Evolutionary conservation across 2,113 vertebrate species (phyloP).

Genomic region (Phylloscopus trochilus): DNA sequence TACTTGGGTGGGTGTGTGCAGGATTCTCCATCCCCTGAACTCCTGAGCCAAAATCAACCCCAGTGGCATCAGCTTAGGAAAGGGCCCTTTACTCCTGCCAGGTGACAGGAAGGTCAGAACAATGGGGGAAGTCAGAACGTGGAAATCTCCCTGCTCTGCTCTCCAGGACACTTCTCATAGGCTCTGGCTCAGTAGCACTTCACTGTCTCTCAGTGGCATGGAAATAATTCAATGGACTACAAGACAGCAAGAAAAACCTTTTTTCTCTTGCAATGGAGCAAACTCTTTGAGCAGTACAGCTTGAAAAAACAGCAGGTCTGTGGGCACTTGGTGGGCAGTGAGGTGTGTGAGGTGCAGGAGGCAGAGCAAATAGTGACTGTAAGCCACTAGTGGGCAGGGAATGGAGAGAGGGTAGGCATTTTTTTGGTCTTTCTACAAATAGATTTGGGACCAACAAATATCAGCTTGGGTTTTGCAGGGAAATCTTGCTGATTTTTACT

Average conservation of each 20-base stretch:
- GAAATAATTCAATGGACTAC: neutral
- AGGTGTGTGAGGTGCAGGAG: neutral
- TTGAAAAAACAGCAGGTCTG: neutral
- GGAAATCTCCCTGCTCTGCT: neutral
- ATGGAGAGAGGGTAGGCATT: neutral
- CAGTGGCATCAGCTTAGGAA: neutral
- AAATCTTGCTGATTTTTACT: neutral
- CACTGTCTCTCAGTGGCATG: neutral
- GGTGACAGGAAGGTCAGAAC: neutral
- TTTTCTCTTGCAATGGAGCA: neutral
- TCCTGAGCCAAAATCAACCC: neutral
- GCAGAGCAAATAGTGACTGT: neutral
- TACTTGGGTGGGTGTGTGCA: accelerated
- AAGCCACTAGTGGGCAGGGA: neutral
- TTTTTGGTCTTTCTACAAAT: neutral
- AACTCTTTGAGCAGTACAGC: neutral
- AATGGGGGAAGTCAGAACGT: accelerated
- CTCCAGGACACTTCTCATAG: neutral
- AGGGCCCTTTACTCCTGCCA: neutral
- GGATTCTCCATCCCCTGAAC: neutral
- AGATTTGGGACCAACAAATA: neutral
- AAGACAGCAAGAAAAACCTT: neutral
- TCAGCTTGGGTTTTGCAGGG: neutral
- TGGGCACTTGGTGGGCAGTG: neutral
- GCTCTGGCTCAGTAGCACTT: neutral